These are phyloP conservation scores for Labrus mixtus DNA, from an alignment of 2,113 vertebrate species.

Conservation along the genomic window DNA sequence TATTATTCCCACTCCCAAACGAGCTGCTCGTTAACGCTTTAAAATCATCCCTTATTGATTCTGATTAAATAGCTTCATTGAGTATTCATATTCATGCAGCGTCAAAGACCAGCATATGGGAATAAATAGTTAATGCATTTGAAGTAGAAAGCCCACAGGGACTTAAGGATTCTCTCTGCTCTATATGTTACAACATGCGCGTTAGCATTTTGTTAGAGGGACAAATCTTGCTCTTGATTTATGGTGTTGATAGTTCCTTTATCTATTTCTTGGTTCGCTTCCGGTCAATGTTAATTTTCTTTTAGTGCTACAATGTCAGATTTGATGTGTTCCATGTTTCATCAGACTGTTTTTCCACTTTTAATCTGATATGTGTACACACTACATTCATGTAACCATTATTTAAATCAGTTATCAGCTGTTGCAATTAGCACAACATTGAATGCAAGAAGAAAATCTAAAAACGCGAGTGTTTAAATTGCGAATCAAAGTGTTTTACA, in stretches of 20 bases:
- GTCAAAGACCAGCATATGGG: slow-evolving; percentile 22
- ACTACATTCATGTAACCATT: not conserved
- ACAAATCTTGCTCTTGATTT: slow-evolving; percentile 1
- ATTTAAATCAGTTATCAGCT: too few relatives aligned
- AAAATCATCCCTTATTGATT: slow-evolving; percentile 56
- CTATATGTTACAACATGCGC: slow-evolving; percentile 10
- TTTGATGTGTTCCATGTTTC: slow-evolving; percentile 1
- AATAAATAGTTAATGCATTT: slow-evolving; percentile 55
- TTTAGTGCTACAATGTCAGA: not conserved
- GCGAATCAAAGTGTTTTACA: too few relatives aligned
- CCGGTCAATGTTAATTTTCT: slow-evolving; percentile 2
- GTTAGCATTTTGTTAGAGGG: slow-evolving; percentile 28
- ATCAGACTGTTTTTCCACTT: not conserved
- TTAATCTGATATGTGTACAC: not conserved
- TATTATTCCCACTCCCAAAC: slow-evolving; percentile 38
- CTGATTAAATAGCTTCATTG: slow-evolving; percentile 50
- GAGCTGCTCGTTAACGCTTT: slow-evolving; percentile 36
- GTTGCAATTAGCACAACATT: not conserved
- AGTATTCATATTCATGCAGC: slow-evolving; percentile 30
- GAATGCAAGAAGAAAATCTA: not conserved
- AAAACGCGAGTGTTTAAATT: too few relatives aligned
- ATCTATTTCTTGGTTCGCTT: not conserved
- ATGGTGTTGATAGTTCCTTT: not conserved
- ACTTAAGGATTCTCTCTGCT: not conserved
- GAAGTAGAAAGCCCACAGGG: slow-evolving; percentile 22